Conservation (phyloP, 1,140 invertebrate genomes). For the Drosophila santomea region DNA sequence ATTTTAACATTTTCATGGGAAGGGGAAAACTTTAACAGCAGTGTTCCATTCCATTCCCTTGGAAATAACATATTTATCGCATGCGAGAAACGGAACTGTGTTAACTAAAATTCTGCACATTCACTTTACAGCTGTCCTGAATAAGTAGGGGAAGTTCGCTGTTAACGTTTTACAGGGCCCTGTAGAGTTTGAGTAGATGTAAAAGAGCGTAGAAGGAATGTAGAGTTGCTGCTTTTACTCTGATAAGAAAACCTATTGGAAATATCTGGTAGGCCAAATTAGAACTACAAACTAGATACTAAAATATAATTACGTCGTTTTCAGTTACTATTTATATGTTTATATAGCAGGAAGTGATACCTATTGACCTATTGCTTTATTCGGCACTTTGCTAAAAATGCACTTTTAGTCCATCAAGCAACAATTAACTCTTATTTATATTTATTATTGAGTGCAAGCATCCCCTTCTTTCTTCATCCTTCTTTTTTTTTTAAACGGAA, state of each 20-base stretch:
- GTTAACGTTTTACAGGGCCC: neutral
- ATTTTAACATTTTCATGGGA: neutral
- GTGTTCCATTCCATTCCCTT: constrained; percentile 1
- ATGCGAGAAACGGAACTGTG: constrained; percentile 9
- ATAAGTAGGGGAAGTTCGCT: neutral
- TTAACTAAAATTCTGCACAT: neutral
- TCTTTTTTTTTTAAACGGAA: neutral
- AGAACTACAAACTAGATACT: too few relatives aligned
- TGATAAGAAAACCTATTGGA: neutral
- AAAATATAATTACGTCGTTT: too few relatives aligned
- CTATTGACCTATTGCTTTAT: too few relatives aligned
- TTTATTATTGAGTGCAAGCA: neutral
- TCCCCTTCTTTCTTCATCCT: neutral
- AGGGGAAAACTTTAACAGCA: neutral
- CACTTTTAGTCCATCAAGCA: neutral
- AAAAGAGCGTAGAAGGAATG: neutral
- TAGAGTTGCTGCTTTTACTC: neutral
- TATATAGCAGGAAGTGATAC: too few relatives aligned
- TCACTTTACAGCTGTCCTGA: neutral
- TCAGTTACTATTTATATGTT: too few relatives aligned
- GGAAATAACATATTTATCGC: neutral
- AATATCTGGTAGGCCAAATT: neutral
- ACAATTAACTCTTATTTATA: constrained; percentile 12
- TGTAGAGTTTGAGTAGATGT: neutral
- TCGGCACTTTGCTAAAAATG: neutral